phyloP scores from a whole-genome alignment of 2,888 invertebrate species.

The Pristionchus exspectatus region DNA sequence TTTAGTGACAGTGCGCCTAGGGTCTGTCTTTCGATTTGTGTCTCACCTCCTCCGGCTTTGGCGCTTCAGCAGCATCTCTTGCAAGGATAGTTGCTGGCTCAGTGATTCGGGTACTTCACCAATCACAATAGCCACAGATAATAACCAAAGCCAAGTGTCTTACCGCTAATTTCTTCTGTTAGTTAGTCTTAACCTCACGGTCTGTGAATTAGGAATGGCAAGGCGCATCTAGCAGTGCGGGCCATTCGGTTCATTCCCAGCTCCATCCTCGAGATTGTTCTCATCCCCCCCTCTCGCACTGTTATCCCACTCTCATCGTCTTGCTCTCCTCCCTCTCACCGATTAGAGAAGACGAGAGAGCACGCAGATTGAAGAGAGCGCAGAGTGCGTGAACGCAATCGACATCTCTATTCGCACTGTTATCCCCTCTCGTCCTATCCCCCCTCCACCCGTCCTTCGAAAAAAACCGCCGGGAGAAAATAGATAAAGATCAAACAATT shows the following conservation, averaged over 20 bases:
- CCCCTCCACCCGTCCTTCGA: neutral
- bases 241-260: too few species aligned
- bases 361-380: neutral
- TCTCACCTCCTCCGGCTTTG: neutral
- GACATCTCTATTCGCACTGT: slow-evolving; percentile 2
- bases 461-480: slow-evolving; percentile 30
- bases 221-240: neutral
- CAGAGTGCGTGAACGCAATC: neutral
- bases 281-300: neutral
- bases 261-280: too few species aligned
- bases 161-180: too few species aligned
- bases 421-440: neutral
- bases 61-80: too few species aligned
- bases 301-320: neutral
- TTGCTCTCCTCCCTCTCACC: neutral
- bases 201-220: too few species aligned
- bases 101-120: too few species aligned
- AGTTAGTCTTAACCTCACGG: too few species aligned
- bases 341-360: neutral
- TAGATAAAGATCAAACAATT: slow-evolving; percentile 40
- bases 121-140: too few species aligned
- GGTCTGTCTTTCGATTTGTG: neutral
- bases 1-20: neutral
- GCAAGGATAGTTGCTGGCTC: too few species aligned
- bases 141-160: too few species aligned